Percentiles rank a stretch among this genome's conserved stretches.
Evolutionary conservation across 2,888 invertebrate genomes (phyloP).

Genomic region (Hemistola chrysoprasaria): DNA sequence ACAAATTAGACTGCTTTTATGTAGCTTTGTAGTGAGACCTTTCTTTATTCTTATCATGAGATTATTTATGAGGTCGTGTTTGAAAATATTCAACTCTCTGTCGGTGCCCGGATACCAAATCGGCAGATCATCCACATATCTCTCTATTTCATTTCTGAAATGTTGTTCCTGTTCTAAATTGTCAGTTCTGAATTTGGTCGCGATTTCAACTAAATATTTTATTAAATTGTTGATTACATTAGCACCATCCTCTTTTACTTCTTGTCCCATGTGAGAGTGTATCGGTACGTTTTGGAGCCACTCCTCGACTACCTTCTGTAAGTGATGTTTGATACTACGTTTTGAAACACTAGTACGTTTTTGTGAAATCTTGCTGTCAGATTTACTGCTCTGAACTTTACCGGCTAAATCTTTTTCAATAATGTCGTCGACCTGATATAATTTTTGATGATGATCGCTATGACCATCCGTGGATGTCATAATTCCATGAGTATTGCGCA

Average conservation of each 20-base stretch:
- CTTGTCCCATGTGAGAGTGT: constrained; percentile 30
- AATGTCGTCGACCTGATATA: too few species aligned
- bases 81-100: constrained; percentile 31
- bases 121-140: constrained; percentile 40
- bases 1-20: too few species aligned
- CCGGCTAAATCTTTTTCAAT: too few species aligned
- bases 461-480: too few species aligned
- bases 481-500: too few species aligned
- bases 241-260: constrained; percentile 36
- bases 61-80: constrained; percentile 35
- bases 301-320: constrained; percentile 35
- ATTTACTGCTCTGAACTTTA: too few species aligned
- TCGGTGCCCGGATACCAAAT: constrained; percentile 40
- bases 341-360: constrained; percentile 16
- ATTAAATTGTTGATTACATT: constrained; percentile 41
- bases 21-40: too few species aligned
- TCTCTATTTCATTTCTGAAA: constrained; percentile 38
- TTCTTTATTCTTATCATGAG: constrained; percentile 37
- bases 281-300: constrained; percentile 48
- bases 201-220: constrained; percentile 37
- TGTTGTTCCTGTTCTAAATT: constrained; percentile 31
- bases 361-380: constrained; percentile 5
- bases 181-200: constrained; percentile 9
- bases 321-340: constrained; percentile 34
- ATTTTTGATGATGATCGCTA: too few species aligned